phyloP scores from a whole-genome alignment of 2,113 vertebrate species.

The Tympanuchus pallidicinctus region DNA sequence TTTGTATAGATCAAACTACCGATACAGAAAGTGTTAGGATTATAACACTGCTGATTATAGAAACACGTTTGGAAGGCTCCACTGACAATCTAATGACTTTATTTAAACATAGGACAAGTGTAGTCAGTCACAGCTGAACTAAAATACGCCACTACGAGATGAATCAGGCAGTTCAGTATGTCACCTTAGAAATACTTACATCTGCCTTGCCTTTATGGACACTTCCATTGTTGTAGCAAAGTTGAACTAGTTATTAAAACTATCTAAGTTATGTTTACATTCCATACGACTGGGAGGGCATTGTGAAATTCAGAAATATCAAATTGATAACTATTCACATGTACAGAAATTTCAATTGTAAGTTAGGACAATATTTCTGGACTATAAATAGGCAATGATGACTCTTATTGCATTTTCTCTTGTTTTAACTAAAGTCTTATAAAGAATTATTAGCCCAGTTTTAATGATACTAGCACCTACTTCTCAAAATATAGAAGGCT shows the following conservation, averaged over 20 bases:
- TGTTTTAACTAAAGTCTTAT: background rate
- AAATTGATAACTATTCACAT: background rate
- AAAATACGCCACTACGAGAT: background rate
- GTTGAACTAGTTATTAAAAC: background rate
- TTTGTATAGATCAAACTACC: slow-evolving; percentile 65
- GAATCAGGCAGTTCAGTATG: background rate
- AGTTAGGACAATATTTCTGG: background rate
- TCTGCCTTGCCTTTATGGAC: background rate
- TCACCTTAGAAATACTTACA: background rate
- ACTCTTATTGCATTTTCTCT: background rate
- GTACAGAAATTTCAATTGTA: background rate
- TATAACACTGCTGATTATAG: slow-evolving; percentile 47
- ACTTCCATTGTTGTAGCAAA: background rate
- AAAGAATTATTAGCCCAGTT: background rate
- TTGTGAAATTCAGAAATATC: background rate
- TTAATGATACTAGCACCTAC: background rate
- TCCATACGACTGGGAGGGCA: background rate
- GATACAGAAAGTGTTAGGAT: slow-evolving; percentile 35
- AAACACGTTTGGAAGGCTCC: slow-evolving; percentile 31
- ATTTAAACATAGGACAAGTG: slow-evolving; percentile 23
- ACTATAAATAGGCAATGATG: background rate
- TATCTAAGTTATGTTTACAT: background rate
- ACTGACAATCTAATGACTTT: slow-evolving; percentile 32
- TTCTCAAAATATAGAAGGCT: background rate
- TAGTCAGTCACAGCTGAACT: background rate